These are phyloP conservation scores for Pseudorhiza aurosa DNA, from an alignment of 30 jellyfish, hydroid and myxozoan genomes.

Conservation along the genomic window DNA sequence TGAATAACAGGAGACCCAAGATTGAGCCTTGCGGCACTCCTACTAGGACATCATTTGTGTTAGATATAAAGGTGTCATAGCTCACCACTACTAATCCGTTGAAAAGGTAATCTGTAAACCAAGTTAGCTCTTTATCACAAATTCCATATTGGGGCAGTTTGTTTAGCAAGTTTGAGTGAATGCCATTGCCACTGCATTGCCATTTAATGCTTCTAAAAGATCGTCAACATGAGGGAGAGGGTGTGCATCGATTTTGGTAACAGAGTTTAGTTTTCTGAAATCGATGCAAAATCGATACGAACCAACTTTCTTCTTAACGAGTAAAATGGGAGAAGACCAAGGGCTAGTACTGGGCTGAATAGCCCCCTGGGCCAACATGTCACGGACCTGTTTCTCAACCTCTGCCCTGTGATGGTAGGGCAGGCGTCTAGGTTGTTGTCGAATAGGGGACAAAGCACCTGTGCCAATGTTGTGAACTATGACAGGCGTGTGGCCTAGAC, in stretches of 20 bases:
- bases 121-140: no score
- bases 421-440: conserved; percentile 45
- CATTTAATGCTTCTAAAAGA: conserved; percentile 42
- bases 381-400: conserved; percentile 34
- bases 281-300: conserved; percentile 44
- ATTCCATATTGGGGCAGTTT: no score
- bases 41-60: no score
- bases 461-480: conserved; percentile 17
- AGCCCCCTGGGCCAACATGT: conserved; percentile 42
- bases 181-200: conserved; percentile 1
- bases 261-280: conserved; percentile 9
- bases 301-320: conserved; percentile 42
- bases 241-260: conserved; percentile 49
- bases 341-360: conserved; percentile 62
- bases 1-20: no score
- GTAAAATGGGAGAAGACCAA: conserved; percentile 61
- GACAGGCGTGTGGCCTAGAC: conserved; percentile 52
- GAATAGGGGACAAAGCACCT: conserved; percentile 18
- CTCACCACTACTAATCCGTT: no score
- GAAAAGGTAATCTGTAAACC: no score
- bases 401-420: conserved; percentile 28
- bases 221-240: conserved; percentile 57
- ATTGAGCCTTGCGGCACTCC: no score
- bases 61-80: no score
- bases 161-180: no score